Evolutionary conservation across 2,113 vertebrate species (phyloP).

Genomic region (Bostrychus sinensis): DNA sequence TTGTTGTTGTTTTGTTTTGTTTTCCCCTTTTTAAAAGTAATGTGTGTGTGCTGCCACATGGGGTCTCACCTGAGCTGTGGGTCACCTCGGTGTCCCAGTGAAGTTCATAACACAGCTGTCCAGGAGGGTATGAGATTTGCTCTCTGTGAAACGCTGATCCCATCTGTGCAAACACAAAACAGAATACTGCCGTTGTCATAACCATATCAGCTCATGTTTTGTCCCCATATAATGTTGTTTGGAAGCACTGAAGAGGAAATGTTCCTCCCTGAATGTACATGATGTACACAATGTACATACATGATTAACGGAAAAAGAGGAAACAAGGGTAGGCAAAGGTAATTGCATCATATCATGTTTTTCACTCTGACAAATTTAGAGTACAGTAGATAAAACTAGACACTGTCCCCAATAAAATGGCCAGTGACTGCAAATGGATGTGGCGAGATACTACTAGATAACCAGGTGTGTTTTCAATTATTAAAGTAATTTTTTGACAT

Average conservation of each 20-base stretch:
- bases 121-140: conserved; percentile 52
- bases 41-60: conserved; percentile 40
- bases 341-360: too few relatives aligned
- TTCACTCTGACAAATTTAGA: too few relatives aligned
- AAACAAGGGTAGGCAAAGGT: too few relatives aligned
- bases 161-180: conserved; percentile 68
- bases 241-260: conserved; percentile 58
- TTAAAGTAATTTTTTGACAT: not conserved
- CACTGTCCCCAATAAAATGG: too few relatives aligned
- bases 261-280: conserved; percentile 19
- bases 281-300: too few relatives aligned
- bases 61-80: conserved; percentile 77
- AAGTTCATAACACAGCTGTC: conserved; percentile 80
- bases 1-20: too few relatives aligned
- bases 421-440: too few relatives aligned
- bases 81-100: conserved; percentile 84
- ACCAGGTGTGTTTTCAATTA: too few relatives aligned
- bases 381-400: too few relatives aligned
- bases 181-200: conserved; percentile 20
- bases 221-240: conserved; percentile 29
- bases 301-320: too few relatives aligned
- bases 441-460: too few relatives aligned
- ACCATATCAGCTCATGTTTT: conserved; percentile 4
- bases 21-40: too few relatives aligned
- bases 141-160: conserved; percentile 79